Evolutionary conservation across 1,140 invertebrate species (phyloP), one percentile per base, ranked within the genome.

Genomic region (Drosophila trapezifrons): DNA sequence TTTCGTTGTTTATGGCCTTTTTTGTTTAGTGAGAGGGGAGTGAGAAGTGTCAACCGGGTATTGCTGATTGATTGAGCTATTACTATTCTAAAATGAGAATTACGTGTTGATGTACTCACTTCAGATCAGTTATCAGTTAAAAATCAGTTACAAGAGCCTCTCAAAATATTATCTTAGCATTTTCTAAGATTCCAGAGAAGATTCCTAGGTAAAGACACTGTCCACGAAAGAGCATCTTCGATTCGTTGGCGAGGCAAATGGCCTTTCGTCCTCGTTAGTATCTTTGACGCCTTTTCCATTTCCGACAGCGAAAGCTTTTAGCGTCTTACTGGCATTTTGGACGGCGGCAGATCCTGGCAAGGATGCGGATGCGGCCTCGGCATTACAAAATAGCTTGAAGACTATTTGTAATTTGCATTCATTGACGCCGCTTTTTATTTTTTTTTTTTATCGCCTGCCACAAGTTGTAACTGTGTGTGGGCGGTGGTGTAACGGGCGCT

Each of bases 401-500:
- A 76, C 83, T 82, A 78, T 86, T 78, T 79, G 79, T 83, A 86
- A 86, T 86, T 86, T 86, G 83, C 84, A 86, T 86, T 83, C 83
- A 87, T 86, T 80, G 83, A 86, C 76, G 84, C 76, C 79, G 79
- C 35, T 67, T 56, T 43, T 32, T 57, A 15, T 46, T 46, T 22
- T 17, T 32, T 25, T 47, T 74, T 86, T 83, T 79, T 83, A 82
- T 83, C 60, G 84, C 69, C 66, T 71, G 51, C 67, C 67, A 71
- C 67, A 71, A 71, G 67, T 71, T 71, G 67, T 35, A 71, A 71
- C 49, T 66, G 25, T 64, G 63, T 22, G 43, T 29, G 27, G 13
- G 43, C 20, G 47, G 72, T 35, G 54, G 49, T 32, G 57, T 80
- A 72, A 40, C 52, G 52, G 32, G 43, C 47, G 59, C 45, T 77